Evolutionary conservation across 2,113 vertebrate genomes (phyloP), one percentile per base, ranked within the genome.

Genomic region (Lichenostomus cassidix): DNA sequence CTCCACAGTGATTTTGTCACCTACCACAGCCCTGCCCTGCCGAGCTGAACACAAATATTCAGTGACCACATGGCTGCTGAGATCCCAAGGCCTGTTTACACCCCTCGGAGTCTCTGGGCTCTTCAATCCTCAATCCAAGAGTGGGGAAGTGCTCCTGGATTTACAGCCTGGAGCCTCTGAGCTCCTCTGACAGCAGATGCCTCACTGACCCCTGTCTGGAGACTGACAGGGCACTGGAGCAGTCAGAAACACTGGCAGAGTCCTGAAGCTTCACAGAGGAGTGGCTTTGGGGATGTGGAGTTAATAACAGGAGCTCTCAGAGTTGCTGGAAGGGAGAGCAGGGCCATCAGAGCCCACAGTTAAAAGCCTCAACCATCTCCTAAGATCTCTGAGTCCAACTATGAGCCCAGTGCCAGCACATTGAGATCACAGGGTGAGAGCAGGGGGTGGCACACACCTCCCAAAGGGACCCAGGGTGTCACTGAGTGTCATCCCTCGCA

Each of bases 221-320:
- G 63, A 55, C 83, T 81, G 23, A 35, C 13, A 1, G 95, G 91
- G 83, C 68, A 60, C 39, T 79, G 35, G 19, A 87, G 83, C 75
- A 94, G 67, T 59, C 92, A 46, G 86, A 64, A 91, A 82, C 73
- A 23, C 47, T 5, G 49, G 90, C 67, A 12, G 63, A 78, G 62
- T 95, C 90, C 86, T 13, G 71, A 58, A 89, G 87, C 63, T 90
- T 88, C 71, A 25, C 77, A 58, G 76, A 93, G 28, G 67, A 52
- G 90, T 59, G 91, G 65, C 87, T 97, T 95, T 83, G 64, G 94
- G 96, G 83, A 94, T 75, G 87, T 81, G 92, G 89, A 95, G 89
- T 96, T 95, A 93, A 97, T 96, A 93, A 96, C 75, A 89, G 8
- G 10, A 91, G 78, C 39, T 84, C 93, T 95, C 10, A 0, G 81